These are phyloP conservation scores for Trichogramma dendrolimi DNA, from an alignment of 2,888 invertebrate species.

Conservation along the genomic window DNA sequence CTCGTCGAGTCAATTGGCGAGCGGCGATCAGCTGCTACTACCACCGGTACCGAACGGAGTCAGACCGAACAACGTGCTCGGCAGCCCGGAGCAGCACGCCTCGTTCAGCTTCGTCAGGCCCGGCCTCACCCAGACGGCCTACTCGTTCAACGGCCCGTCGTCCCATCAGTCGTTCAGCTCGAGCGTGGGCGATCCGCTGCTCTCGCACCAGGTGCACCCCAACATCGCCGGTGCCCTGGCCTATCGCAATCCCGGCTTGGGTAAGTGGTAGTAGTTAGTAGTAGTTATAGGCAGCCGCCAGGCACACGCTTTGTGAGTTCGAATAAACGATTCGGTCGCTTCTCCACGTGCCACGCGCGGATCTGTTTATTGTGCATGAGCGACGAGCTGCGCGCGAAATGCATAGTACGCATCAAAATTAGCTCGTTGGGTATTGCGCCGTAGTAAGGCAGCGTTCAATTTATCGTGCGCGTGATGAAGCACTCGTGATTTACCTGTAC, in stretches of 20 bases:
- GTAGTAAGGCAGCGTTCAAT: too few relatives aligned
- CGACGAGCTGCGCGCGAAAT: too few relatives aligned
- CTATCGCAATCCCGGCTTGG: slow-evolving; percentile 45
- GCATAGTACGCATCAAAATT: too few relatives aligned
- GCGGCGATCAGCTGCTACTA: slow-evolving; percentile 24
- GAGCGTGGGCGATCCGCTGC: slow-evolving; percentile 43
- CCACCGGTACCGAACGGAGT: slow-evolving; percentile 32
- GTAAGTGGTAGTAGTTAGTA: slow-evolving; percentile 28
- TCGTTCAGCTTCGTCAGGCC: slow-evolving; percentile 47
- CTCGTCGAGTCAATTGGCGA: slow-evolving; percentile 13
- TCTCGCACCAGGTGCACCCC: slow-evolving; percentile 42
- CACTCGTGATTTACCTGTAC: too few relatives aligned
- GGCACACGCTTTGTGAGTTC: slow-evolving; percentile 50
- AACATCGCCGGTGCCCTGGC: slow-evolving; percentile 42
- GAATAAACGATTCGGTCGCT: slow-evolving; percentile 54
- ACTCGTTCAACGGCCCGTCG: slow-evolving; percentile 45
- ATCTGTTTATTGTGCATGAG: too few relatives aligned
- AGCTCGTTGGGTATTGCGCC: too few relatives aligned
- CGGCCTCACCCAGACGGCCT: slow-evolving; percentile 46
- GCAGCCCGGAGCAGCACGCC: slow-evolving; percentile 44
- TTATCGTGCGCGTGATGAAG: too few relatives aligned
- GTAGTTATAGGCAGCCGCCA: slow-evolving; percentile 32
- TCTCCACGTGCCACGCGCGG: slow-evolving; percentile 27
- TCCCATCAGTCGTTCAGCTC: slow-evolving; percentile 47
- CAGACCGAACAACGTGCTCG: slow-evolving; percentile 41